Evolutionary conservation across 1,140 invertebrate species (phyloP).

Genomic region (Bombus terrestris): DNA sequence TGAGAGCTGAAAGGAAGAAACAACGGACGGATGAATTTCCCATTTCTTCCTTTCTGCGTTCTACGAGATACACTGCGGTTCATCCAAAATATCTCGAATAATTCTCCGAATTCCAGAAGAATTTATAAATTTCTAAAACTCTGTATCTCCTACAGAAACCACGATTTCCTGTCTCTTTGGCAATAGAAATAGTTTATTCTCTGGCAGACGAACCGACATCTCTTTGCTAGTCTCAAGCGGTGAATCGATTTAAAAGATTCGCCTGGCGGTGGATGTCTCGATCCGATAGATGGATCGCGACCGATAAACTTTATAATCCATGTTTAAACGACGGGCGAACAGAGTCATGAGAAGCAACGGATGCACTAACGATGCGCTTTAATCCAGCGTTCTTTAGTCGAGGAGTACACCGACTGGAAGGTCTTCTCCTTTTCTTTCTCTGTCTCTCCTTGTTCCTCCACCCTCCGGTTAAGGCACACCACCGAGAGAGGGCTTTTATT

Average conservation of each 20-base stretch:
- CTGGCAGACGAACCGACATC: too few relatives aligned
- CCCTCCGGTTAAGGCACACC: conserved; percentile 38
- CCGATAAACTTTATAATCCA: conserved; percentile 26
- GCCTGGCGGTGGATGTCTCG: not conserved
- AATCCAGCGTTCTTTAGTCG: conserved; percentile 47
- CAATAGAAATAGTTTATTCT: too few relatives aligned
- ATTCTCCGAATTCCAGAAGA: too few relatives aligned
- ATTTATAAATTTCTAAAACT: too few relatives aligned
- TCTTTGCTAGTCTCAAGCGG: too few relatives aligned
- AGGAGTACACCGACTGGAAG: conserved; percentile 1
- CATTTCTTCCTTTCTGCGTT: too few relatives aligned
- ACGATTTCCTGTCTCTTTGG: too few relatives aligned
- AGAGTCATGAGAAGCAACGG: conserved; percentile 5
- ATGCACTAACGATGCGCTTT: conserved; percentile 57
- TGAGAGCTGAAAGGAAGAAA: too few relatives aligned
- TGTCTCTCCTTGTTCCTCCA: not conserved
- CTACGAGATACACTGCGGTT: too few relatives aligned
- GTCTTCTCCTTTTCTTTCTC: not conserved
- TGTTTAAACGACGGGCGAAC: not conserved
- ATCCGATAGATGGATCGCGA: not conserved
- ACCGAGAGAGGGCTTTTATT: conserved; percentile 40
- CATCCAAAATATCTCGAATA: too few relatives aligned
- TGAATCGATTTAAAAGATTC: not conserved
- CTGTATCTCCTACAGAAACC: too few relatives aligned
- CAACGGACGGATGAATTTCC: too few relatives aligned